Conservation (phyloP, 2,888 invertebrate genomes). For the Podabrus alpinus region DNA sequence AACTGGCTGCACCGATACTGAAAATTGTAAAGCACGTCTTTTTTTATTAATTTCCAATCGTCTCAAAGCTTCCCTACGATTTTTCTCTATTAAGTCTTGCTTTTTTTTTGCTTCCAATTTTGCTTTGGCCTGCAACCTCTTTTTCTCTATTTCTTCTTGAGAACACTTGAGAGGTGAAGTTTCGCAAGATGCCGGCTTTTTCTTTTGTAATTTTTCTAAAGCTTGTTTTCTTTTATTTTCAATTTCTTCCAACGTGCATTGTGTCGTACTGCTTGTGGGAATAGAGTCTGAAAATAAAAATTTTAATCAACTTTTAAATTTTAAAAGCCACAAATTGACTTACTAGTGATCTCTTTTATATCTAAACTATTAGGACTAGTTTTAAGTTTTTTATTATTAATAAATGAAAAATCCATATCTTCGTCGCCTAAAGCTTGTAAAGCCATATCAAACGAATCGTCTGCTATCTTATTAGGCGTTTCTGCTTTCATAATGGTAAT, state of each 20-base stretch:
- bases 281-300: not conserved
- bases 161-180: slow-evolving; percentile 49
- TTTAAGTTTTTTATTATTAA: not conserved
- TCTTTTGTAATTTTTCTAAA: slow-evolving; percentile 62
- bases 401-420: slow-evolving; percentile 25
- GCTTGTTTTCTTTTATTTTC: slow-evolving; percentile 65
- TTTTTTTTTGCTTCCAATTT: slow-evolving; percentile 54
- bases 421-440: slow-evolving; percentile 38
- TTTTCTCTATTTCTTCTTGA: slow-evolving; percentile 57
- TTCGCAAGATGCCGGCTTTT: slow-evolving; percentile 42
- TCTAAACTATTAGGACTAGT: not conserved
- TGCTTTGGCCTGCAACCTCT: slow-evolving; percentile 55
- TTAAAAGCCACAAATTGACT: not conserved
- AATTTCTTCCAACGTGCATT: slow-evolving; percentile 65
- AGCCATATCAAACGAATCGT: slow-evolving; percentile 44
- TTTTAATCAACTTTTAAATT: not conserved
- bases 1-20: not conserved
- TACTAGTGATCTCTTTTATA: not conserved
- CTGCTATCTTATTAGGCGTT: slow-evolving; percentile 15
- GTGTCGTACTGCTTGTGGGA: slow-evolving; percentile 19
- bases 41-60: slow-evolving; percentile 45
- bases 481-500: not conserved
- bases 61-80: slow-evolving; percentile 50
- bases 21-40: slow-evolving; percentile 1
- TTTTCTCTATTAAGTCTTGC: slow-evolving; percentile 49